Conservation (phyloP, 2,888 invertebrate genomes). For the Trachelus stipa region DNA sequence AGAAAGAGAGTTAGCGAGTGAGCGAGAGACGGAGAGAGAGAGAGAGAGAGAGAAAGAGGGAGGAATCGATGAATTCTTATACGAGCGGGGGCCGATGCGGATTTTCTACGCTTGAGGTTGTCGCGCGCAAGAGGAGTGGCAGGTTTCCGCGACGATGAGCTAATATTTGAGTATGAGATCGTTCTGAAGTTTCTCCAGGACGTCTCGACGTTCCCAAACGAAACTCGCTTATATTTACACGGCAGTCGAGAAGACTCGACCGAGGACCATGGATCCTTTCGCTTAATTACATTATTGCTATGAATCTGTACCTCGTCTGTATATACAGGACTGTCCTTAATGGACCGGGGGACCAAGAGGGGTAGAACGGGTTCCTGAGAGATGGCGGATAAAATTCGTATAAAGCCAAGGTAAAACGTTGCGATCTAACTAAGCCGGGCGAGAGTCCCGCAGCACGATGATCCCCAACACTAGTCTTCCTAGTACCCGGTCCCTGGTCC, state of each 20-base stretch:
- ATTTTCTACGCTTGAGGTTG: not conserved
- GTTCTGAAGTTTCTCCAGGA: not conserved
- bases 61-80: conserved; percentile 19
- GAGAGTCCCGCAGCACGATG: not conserved
- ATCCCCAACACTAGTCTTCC: not conserved
- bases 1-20: not conserved
- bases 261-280: not conserved
- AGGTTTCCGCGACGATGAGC: not conserved
- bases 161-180: not conserved
- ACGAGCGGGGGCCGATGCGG: not conserved
- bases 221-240: not conserved
- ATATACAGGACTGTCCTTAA: not conserved
- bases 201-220: not conserved
- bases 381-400: not conserved
- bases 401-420: not conserved
- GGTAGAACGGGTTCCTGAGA: not conserved
- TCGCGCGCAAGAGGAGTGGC: not conserved
- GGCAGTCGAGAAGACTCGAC: not conserved
- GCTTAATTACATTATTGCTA: not conserved
- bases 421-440: not conserved
- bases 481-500: too few species aligned
- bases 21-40: conserved; percentile 3
- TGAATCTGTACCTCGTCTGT: not conserved
- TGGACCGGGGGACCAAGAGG: not conserved
- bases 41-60: conserved; percentile 3